These are phyloP conservation scores for Dasyurus viverrinus DNA, from an alignment of 2,113 vertebrate species.

Conservation along the genomic window DNA sequence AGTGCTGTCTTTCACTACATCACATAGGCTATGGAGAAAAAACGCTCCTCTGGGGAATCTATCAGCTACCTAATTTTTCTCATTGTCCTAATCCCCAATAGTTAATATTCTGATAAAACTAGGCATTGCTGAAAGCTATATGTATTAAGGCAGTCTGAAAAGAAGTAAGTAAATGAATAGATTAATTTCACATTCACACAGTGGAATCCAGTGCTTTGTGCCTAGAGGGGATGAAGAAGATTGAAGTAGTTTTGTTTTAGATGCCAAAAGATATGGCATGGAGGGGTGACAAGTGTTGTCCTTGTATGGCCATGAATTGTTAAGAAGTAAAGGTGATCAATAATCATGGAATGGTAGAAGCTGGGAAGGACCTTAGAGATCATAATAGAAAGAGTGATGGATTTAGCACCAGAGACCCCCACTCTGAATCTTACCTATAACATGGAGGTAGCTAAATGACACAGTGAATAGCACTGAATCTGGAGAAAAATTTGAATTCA, in stretches of 20 bases:
- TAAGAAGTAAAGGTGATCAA: background rate
- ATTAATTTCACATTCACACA: background rate
- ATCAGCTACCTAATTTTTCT: background rate
- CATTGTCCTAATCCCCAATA: background rate
- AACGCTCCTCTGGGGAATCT: background rate
- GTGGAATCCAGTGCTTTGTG: background rate
- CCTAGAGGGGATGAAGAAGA: background rate
- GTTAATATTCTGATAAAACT: background rate
- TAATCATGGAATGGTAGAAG: background rate
- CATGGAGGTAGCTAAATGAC: background rate
- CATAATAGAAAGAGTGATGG: background rate
- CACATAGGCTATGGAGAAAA: background rate
- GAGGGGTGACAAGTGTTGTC: fast-evolving
- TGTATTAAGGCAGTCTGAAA: background rate
- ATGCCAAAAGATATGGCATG: background rate
- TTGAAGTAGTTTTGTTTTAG: background rate
- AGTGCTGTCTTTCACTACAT: background rate
- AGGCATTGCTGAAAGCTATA: background rate
- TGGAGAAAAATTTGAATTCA: background rate
- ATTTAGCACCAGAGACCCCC: background rate
- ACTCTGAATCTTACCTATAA: background rate
- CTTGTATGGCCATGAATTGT: background rate
- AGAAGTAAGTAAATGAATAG: background rate
- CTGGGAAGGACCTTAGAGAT: background rate
- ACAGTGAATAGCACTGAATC: background rate